These are phyloP conservation scores for Abrostola triplasia DNA, from an alignment of 2,888 invertebrate genomes.

Conservation along the genomic window DNA sequence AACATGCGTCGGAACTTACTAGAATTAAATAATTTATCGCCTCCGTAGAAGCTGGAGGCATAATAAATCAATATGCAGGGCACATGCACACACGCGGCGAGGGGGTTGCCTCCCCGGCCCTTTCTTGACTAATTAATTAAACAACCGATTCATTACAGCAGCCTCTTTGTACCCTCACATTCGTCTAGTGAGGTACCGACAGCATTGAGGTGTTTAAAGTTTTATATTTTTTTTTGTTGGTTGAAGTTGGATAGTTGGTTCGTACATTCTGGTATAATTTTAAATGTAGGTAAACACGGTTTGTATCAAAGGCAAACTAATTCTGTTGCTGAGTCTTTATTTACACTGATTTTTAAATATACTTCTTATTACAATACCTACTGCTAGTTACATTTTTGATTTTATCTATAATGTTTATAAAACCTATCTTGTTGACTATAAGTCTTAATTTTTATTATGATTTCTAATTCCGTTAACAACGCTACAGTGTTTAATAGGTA, in stretches of 20 bases:
- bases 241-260: background rate
- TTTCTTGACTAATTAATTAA: constrained; percentile 92
- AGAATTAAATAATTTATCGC: constrained; percentile 87
- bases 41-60: constrained; percentile 76
- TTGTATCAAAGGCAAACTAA: too few relatives aligned
- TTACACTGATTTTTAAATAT: too few relatives aligned
- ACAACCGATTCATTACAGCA: constrained; percentile 92
- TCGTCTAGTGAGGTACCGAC: constrained; percentile 81
- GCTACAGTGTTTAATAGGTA: too few relatives aligned
- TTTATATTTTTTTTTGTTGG: constrained; percentile 1
- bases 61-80: constrained; percentile 88
- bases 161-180: constrained; percentile 87
- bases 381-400: too few relatives aligned
- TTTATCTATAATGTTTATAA: too few relatives aligned
- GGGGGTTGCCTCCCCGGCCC: constrained; percentile 72
- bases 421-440: too few relatives aligned
- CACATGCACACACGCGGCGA: constrained; percentile 79
- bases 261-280: too few relatives aligned
- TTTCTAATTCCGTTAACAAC: too few relatives aligned
- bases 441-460: too few relatives aligned
- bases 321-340: too few relatives aligned
- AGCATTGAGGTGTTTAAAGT: constrained; percentile 54
- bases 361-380: too few relatives aligned
- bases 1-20: constrained; percentile 80
- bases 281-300: too few relatives aligned